Evolutionary conservation across 2,113 vertebrate genomes (phyloP), one percentile per base, ranked within the genome.

Genomic region (Leucoraja erinaceus): DNA sequence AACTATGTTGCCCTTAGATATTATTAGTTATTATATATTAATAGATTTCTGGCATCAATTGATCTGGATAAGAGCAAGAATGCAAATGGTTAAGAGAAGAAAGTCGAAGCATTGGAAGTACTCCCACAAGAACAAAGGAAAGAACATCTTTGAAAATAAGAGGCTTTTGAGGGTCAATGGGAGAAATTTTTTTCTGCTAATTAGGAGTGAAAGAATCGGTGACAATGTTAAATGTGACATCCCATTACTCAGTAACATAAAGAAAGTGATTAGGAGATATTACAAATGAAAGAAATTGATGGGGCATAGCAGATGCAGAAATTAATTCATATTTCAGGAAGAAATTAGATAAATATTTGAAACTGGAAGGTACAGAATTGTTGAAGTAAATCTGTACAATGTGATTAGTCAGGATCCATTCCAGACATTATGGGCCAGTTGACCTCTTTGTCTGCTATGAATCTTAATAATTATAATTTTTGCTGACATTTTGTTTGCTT

Each of bases 331-430:
- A 14, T 78, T 54, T 81, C 54, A 81, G 78, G 16, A 20, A 81
- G 78, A 81, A 47, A 54, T 81, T 77, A n/a, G 75, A 77, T 77
- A 77, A 77, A 77, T 31, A 77, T 33, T 12, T 77, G 75, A 77
- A 81, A 81, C 0, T 47, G 16, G 6, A 38, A 79, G 77, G 20
- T 54, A 18, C 38, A 54, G 16, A 1, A 7, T 33, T 47, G 54
- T 81, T 11, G n/a, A 28, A 33, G 38, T 11, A 78, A 78, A 78
- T 4, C 76, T 33, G 70, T 20, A 5, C 12, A 72, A 72, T 72
- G 70, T 16, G 76, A 16, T 33, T 38, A 78, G 31, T 33, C 14
- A 78, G 16, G 31, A 33, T 33, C 76, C 31, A 38, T 11, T 8
- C 4, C 14, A 38, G 76, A 78, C 31, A 5, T 16, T 3, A 78